Evolutionary conservation across 2,888 invertebrate species (phyloP).

Genomic region (Pimpla rufipes): DNA sequence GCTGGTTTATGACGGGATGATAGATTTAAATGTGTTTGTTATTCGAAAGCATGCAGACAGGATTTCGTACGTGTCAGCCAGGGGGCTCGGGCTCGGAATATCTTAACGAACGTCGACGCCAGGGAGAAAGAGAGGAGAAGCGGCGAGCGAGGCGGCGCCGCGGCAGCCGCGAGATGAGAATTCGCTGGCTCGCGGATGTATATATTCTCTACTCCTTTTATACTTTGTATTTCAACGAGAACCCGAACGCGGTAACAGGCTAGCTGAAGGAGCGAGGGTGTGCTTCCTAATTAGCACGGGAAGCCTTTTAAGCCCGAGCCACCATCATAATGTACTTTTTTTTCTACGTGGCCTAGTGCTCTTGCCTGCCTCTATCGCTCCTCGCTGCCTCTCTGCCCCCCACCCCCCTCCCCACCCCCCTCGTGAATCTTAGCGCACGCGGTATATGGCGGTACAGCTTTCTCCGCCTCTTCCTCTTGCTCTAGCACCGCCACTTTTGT

Average conservation of each 20-base stretch:
- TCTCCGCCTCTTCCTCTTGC: slow-evolving; percentile 9
- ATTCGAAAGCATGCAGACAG: slow-evolving; percentile 2
- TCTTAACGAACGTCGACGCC: slow-evolving; percentile 37
- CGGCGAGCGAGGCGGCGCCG: background rate
- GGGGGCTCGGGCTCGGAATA: slow-evolving; percentile 35
- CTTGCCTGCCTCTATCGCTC: slow-evolving; percentile 25
- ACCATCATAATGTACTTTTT: slow-evolving; percentile 48
- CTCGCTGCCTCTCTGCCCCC: slow-evolving; percentile 13
- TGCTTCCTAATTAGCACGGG: slow-evolving; percentile 59
- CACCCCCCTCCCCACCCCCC: slow-evolving; percentile 10
- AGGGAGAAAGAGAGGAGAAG: slow-evolving; percentile 9
- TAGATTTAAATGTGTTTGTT: slow-evolving; percentile 26
- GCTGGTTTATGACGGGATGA: background rate
- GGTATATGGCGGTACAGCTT: slow-evolving; percentile 11
- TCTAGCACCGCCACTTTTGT: slow-evolving; percentile 43
- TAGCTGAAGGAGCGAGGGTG: slow-evolving; percentile 46
- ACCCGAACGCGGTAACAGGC: slow-evolving; percentile 38
- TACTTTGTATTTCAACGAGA: slow-evolving; percentile 47
- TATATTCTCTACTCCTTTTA: slow-evolving; percentile 31
- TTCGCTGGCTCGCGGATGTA: slow-evolving; percentile 35
- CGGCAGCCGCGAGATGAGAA: slow-evolving; percentile 31
- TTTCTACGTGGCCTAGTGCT: slow-evolving; percentile 30
- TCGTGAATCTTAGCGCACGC: slow-evolving; percentile 36
- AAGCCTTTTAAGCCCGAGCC: slow-evolving; percentile 56
- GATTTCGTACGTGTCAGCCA: slow-evolving; percentile 41